Conservation (phyloP, 2,797 vertebrate genomes). For the Hyperoplus lanceolatus region DNA sequence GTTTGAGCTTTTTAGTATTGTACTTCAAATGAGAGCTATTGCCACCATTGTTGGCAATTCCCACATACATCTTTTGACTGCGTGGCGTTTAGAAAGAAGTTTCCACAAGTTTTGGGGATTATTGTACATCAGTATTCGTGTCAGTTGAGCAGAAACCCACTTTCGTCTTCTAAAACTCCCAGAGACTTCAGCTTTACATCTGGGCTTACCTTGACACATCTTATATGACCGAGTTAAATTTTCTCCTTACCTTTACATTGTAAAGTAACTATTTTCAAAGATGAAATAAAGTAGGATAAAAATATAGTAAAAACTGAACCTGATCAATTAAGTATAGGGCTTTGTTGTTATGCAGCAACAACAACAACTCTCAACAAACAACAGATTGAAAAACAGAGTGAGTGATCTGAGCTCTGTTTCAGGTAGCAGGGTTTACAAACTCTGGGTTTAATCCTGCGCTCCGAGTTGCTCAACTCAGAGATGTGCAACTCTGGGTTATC, state of each 20-base stretch:
- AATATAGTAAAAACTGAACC: too few species aligned
- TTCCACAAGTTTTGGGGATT: not conserved
- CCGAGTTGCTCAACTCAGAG: too few species aligned
- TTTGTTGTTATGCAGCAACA: too few species aligned
- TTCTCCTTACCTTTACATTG: not conserved
- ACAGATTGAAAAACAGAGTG: too few species aligned
- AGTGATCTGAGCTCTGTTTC: too few species aligned
- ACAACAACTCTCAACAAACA: too few species aligned
- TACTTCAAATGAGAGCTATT: slow-evolving; percentile 6
- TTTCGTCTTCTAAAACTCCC: slow-evolving; percentile 11
- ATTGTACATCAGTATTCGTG: slow-evolving; percentile 11
- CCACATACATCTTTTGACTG: not conserved
- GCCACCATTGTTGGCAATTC: not conserved
- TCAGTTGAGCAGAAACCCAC: not conserved
- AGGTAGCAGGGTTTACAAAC: too few species aligned
- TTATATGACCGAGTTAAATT: not conserved
- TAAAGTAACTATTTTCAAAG: not conserved
- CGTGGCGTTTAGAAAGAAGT: slow-evolving; percentile 1
- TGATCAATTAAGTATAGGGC: too few species aligned
- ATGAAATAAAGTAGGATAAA: not conserved
- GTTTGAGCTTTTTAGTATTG: not conserved
- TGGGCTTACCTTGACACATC: not conserved
- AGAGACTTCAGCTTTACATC: not conserved
- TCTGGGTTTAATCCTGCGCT: too few species aligned
- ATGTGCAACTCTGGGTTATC: too few species aligned